Evolutionary conservation across 2,797 vertebrate genomes (phyloP), one percentile per base, ranked within the genome.

Genomic region (Anabacerthia variegaticeps): DNA sequence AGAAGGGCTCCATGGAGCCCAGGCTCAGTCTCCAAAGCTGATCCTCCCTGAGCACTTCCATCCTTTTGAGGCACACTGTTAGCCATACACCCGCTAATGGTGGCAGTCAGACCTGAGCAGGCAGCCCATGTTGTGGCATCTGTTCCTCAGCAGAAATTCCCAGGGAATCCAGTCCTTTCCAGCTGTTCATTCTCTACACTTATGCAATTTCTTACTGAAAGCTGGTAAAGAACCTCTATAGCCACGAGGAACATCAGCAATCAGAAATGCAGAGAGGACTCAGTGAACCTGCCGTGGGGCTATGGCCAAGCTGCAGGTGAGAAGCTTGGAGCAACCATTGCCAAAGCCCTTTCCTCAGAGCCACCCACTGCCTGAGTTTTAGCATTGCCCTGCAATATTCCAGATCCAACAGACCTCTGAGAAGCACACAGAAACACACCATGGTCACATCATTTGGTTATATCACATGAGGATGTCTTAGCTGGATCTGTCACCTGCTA

Each of bases 41-140:
- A 55, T 22, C 36, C 19, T 30, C 19, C 39, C 58, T 5, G 43
- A 81, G 34, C 4, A 1, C 43, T 71, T 75, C 73, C 10, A 10
- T 46, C 66, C 17, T 68, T 69, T 41, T 0, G 0, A 72, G 62
- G 14, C 37, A 23, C 12, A 2, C 17, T 37, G 7, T 13, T 66
- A 54, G 1, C 1, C 54, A 34, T 30, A 34, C 49, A 43, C 23
- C 8, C 26, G 14, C 30, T 19, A 9, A 20, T 4, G 8, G 21
- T 56, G 22, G 39, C 55, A 63, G 20, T 36, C 83, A n/a, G 54
- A 54, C n/a, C 26, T 44, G 49, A 75, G 54, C 23, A 41, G 44
- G 13, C 20, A 63, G 22, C 34, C 34, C 28, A 3, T 2, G 1
- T 21, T 10, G 26, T 48, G 43, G 28, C 26, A 34, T 56, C 37